phyloP scores from a whole-genome alignment of 2,888 invertebrate genomes.

The Eumacrocentrus americanus region DNA sequence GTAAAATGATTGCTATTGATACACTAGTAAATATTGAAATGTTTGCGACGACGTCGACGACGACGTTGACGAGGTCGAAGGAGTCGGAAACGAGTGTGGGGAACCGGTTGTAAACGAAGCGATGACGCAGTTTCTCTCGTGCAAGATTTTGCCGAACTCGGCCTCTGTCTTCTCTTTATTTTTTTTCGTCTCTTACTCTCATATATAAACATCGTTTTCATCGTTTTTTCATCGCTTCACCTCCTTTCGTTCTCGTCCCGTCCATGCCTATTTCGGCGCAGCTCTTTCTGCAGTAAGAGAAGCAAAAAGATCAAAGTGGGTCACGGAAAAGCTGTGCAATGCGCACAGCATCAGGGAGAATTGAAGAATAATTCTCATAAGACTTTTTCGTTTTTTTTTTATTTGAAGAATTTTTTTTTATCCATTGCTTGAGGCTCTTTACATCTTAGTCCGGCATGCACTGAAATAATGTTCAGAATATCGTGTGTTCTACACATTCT shows the following conservation, averaged over 20 bases:
- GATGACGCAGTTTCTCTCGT: constrained; percentile 48
- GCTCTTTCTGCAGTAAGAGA: constrained; percentile 24
- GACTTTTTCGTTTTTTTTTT: too few species aligned
- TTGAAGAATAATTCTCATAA: neutral
- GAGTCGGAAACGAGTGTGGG: too few species aligned
- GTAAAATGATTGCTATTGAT: too few species aligned
- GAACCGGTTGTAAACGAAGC: constrained; percentile 49
- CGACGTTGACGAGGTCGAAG: too few species aligned
- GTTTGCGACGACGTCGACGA: neutral
- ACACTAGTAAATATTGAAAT: too few species aligned
- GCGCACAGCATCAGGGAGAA: constrained; percentile 13
- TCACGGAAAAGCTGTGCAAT: constrained; percentile 30
- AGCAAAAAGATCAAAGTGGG: constrained; percentile 33
- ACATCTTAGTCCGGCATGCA: too few species aligned
- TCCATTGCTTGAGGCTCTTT: neutral
- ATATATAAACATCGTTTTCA: constrained; percentile 18
- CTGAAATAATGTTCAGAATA: too few species aligned
- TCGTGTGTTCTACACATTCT: neutral
- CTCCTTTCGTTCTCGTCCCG: constrained; percentile 26
- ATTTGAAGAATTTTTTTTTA: neutral
- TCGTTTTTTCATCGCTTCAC: constrained; percentile 27
- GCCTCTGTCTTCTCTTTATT: constrained; percentile 12
- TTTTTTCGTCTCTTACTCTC: constrained; percentile 21
- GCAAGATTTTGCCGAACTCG: constrained; percentile 23
- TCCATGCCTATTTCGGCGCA: constrained; percentile 38